Conservation (phyloP, 1,140 invertebrate species). For the Drosophila melanogaster region DNA sequence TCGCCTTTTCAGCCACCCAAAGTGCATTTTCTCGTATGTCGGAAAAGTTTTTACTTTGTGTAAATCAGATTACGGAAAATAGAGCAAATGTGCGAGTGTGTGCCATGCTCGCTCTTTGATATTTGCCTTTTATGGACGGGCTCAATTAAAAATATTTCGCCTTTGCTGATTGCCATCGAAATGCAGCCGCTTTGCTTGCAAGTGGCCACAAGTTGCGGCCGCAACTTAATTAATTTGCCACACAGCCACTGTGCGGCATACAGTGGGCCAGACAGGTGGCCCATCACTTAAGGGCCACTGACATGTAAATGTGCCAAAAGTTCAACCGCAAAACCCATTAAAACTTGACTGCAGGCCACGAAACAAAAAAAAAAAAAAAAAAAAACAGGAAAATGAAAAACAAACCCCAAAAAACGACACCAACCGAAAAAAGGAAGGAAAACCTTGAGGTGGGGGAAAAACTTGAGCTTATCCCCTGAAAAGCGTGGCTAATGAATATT, state of each 20-base stretch:
- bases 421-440: slow-evolving; percentile 24
- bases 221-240: slow-evolving; percentile 71
- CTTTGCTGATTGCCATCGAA: slow-evolving; percentile 56
- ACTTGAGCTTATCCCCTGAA: slow-evolving; percentile 32
- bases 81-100: slow-evolving; percentile 43
- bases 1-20: slow-evolving; percentile 70
- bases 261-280: slow-evolving; percentile 67
- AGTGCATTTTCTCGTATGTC: slow-evolving; percentile 51
- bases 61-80: slow-evolving; percentile 71
- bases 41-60: slow-evolving; percentile 52
- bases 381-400: slow-evolving; percentile 18
- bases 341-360: slow-evolving; percentile 53
- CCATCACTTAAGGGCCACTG: slow-evolving; percentile 70
- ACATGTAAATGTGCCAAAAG: slow-evolving; percentile 83
- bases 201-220: slow-evolving; percentile 40
- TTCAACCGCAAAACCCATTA: slow-evolving; percentile 68
- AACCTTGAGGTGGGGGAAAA: slow-evolving; percentile 3
- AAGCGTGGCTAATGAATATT: slow-evolving; percentile 75
- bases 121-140: slow-evolving; percentile 62
- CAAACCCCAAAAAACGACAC: slow-evolving; percentile 24
- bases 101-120: slow-evolving; percentile 59
- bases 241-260: slow-evolving; percentile 9
- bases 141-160: slow-evolving; percentile 77
- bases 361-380: slow-evolving; percentile 10
- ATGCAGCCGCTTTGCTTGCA: slow-evolving; percentile 38